Conservation (phyloP, 2,888 invertebrate genomes). For the Ophion costatus region DNA sequence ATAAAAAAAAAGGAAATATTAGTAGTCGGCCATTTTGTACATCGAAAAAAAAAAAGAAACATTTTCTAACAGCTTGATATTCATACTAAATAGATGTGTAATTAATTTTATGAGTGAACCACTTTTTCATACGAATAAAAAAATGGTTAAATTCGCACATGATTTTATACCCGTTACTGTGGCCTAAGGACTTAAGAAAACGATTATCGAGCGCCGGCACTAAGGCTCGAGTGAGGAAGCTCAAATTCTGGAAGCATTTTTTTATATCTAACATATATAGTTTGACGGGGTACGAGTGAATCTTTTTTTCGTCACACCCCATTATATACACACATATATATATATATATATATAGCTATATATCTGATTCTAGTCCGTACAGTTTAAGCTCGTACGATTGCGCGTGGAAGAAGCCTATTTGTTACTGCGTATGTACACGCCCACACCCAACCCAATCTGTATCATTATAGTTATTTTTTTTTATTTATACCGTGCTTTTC, state of each 20-base stretch:
- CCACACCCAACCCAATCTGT: conserved; percentile 37
- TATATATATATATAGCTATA: conserved; percentile 34
- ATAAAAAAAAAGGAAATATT: no score
- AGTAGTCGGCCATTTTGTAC: no score
- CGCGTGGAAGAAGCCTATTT: conserved; percentile 56
- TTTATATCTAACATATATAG: not conserved
- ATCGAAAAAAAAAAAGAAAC: no score
- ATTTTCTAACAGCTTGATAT: no score
- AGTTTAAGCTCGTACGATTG: conserved; percentile 67
- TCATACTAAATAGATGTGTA: no score
- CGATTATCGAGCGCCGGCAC: not conserved
- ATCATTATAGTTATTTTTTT: conserved; percentile 52
- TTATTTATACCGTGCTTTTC: conserved; percentile 61
- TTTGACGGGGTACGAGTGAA: not conserved
- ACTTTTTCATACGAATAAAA: no score
- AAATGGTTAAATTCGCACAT: no score
- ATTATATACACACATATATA: no score
- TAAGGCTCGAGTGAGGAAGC: not conserved
- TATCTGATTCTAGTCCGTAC: conserved; percentile 78
- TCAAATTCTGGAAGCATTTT: not conserved
- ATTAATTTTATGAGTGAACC: no score
- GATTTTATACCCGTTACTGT: no score
- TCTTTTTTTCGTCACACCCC: not conserved
- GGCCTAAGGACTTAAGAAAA: no score
- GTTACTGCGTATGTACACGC: conserved; percentile 23